phyloP scores from a whole-genome alignment of 2,888 invertebrate species.

The Dione vanillae region DNA sequence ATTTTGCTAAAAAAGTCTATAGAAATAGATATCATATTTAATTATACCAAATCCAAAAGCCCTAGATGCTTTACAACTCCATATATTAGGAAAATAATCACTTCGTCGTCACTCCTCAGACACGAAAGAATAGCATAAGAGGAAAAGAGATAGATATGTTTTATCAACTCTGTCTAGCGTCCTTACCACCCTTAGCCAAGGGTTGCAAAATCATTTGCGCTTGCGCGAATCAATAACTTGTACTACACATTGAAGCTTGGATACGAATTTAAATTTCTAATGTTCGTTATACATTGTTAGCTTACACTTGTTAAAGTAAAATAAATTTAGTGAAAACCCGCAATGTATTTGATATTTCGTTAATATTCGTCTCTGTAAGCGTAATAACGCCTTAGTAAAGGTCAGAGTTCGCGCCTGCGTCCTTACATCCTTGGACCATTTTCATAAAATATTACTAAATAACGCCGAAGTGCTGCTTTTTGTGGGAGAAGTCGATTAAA shows the following conservation, averaged over 20 bases:
- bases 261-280: neutral
- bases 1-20: neutral
- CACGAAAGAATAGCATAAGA: slow-evolving; percentile 15
- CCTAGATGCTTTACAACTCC: slow-evolving; percentile 3
- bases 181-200: slow-evolving; percentile 52
- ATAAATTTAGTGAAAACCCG: slow-evolving; percentile 37
- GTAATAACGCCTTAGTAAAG: slow-evolving; percentile 55
- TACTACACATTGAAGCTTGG: slow-evolving; percentile 51
- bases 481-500: slow-evolving; percentile 59
- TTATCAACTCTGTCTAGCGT: slow-evolving; percentile 43
- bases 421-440: slow-evolving; percentile 73
- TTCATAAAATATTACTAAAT: slow-evolving; percentile 71
- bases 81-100: slow-evolving; percentile 17
- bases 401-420: slow-evolving; percentile 73
- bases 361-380: slow-evolving; percentile 1
- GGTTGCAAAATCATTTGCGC: slow-evolving; percentile 64
- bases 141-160: slow-evolving; percentile 52
- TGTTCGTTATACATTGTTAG: slow-evolving; percentile 53
- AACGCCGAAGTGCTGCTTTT: slow-evolving; percentile 69
- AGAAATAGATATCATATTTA: neutral
- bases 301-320: slow-evolving; percentile 23
- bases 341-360: slow-evolving; percentile 51
- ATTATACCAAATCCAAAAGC: slow-evolving; percentile 16
- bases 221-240: slow-evolving; percentile 77
- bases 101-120: slow-evolving; percentile 33